A percentile compares a stretch with the other conserved stretches of the same genome.
Evolutionary conservation across 2,888 invertebrate genomes (phyloP).

Genomic region (Tachina fera): DNA sequence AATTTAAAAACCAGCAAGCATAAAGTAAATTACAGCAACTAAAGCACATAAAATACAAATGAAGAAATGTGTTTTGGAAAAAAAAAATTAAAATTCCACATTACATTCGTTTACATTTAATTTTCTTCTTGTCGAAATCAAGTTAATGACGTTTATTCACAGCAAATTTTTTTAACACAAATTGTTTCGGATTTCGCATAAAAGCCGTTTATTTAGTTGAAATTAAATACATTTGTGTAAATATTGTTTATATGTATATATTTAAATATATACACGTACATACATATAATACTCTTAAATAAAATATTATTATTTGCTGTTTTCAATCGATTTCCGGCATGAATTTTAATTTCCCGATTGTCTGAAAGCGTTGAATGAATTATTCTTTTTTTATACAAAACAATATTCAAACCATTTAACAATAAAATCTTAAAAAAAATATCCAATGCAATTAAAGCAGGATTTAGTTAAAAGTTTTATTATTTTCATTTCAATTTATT

Average conservation of each 20-base stretch:
- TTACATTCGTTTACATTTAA: not conserved
- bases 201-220: no score
- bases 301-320: not conserved
- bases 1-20: not conserved
- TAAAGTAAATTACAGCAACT: not conserved
- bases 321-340: slow-evolving; percentile 14
- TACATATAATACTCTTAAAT: not conserved
- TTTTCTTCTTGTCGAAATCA: not conserved
- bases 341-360: slow-evolving; percentile 17
- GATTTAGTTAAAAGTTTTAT: not conserved
- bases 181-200: no score
- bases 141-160: no score
- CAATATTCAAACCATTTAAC: slow-evolving; percentile 2
- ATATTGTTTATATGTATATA: not conserved
- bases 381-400: not conserved
- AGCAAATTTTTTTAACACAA: no score
- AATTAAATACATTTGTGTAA: no score
- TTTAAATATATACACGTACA: not conserved
- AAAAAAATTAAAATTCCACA: not conserved
- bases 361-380: not conserved
- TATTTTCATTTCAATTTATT: not conserved
- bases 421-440: not conserved
- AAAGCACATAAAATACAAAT: not conserved
- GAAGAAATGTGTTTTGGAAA: not conserved
- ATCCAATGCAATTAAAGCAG: not conserved